These are phyloP conservation scores for Gymnodraco acuticeps DNA, from an alignment of 2,797 vertebrate species.

Conservation along the genomic window DNA sequence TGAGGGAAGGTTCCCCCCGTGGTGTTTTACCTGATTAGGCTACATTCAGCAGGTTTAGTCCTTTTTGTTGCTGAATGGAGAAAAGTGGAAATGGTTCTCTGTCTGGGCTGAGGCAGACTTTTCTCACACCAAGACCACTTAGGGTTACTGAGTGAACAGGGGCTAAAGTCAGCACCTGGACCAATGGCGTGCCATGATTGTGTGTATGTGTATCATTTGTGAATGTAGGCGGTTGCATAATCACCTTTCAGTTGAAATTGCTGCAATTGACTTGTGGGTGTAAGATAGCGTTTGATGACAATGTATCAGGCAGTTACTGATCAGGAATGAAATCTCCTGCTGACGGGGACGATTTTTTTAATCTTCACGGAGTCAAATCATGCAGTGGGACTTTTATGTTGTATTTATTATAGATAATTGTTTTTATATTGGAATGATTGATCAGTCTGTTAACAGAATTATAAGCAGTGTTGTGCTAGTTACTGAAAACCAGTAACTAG, in stretches of 20 bases:
- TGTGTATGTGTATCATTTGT: conserved; percentile 35
- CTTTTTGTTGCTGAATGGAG: conserved; percentile 40
- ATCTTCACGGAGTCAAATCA: background rate
- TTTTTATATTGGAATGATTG: too few relatives aligned
- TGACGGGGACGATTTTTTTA: background rate
- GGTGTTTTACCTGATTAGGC: conserved; percentile 38
- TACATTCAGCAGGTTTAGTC: conserved; percentile 46
- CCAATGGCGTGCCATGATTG: conserved; percentile 41
- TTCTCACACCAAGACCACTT: conserved; percentile 62
- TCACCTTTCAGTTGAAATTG: conserved; percentile 7
- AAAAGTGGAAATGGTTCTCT: conserved; percentile 55
- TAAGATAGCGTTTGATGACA: conserved; percentile 1
- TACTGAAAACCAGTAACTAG: too few relatives aligned
- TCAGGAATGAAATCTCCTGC: conserved; percentile 37
- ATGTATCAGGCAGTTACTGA: conserved; percentile 16
- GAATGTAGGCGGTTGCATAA: conserved; percentile 25
- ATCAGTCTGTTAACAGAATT: too few relatives aligned
- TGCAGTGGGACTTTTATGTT: background rate
- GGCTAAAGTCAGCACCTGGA: conserved; percentile 68
- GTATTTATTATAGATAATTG: background rate
- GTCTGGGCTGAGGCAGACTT: conserved; percentile 48
- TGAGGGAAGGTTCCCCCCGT: conserved; percentile 7
- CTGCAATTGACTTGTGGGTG: conserved; percentile 38
- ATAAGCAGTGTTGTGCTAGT: too few relatives aligned
- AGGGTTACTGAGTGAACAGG: conserved; percentile 58